Evolutionary conservation across 2,888 invertebrate genomes (phyloP), one percentile per base, ranked within the genome.

Genomic region (Andrena marginata): DNA sequence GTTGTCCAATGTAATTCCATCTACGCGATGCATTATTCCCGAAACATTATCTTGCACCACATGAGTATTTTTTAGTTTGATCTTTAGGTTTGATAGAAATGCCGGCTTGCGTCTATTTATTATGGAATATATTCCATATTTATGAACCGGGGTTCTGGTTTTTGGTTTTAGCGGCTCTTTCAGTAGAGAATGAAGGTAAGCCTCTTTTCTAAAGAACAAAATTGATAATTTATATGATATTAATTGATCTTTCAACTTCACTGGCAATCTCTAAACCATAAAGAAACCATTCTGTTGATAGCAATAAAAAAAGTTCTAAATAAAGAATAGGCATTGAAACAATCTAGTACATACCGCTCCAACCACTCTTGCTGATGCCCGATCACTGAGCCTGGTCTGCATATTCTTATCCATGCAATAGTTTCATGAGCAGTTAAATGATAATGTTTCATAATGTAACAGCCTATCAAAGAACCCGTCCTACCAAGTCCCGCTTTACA

Each of bases 361-460:
- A 99, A 95, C 97, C 98, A 99, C 89, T 97, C 97, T 94, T 99
- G 99, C 94, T 99, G 99, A 91, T 98, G 98, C 0, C 99, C 99
- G 91, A 99, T 99, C 73, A 99, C 98, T 62, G 99, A 99, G 29
- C 99, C 99, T 0, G 99, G 99, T 4, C 99, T 96, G 94, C 99
- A 99, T 85, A 99, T 97, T 79, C 99, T 95, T 85, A 99, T 96
- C 99, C 99, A 99, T 29, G 98, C 99, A 93, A 99, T 99, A 56
- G 98, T 97, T 95, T 99, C 99, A 83, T 97, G 96, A 10, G 99
- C 99, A 23, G 98, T 97, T 94, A 99, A 98, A 88, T 97, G 96
- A 94, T 97, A 98, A 93, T 98, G 98, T 94, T 99, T 99, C 98
- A 99, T 99, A 92, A 99, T 97, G 94, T 99, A 99, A 94, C 99